A percentile compares a stretch with the other conserved stretches of the same genome.
These are phyloP conservation scores for Nycticryphes semicollaris DNA, from an alignment of 2,113 vertebrate species.

Conservation along the genomic window DNA sequence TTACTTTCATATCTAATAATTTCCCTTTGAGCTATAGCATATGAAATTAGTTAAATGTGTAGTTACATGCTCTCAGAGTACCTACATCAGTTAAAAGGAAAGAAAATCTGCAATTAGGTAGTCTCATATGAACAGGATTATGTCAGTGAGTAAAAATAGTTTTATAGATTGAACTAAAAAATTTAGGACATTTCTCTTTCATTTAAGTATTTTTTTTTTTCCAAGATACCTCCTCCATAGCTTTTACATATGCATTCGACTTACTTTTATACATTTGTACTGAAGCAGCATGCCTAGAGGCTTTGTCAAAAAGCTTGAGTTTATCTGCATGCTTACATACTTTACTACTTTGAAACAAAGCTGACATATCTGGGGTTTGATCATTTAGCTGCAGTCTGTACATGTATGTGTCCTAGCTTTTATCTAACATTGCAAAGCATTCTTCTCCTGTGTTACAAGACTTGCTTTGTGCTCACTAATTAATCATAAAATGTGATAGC, in stretches of 20 bases:
- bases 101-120: neutral
- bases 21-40: neutral
- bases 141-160: neutral
- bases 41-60: neutral
- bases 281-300: neutral
- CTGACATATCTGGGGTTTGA: slow-evolving; percentile 21
- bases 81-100: neutral
- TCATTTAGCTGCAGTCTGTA: neutral
- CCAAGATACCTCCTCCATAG: neutral
- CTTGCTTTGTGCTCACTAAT: neutral
- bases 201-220: neutral
- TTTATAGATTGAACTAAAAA: neutral
- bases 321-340: neutral
- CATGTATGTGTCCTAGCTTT: neutral
- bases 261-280: slow-evolving; percentile 3
- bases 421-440: neutral
- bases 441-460: neutral
- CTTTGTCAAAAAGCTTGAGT: slow-evolving; percentile 15
- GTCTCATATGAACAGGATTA: neutral
- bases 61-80: neutral
- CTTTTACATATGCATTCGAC: neutral
- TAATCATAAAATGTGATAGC: neutral
- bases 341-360: neutral
- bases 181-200: neutral
- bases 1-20: neutral